Percentiles rank a stretch among this genome's conserved stretches.
Evolutionary conservation across 2,888 invertebrate species (phyloP).

Genomic region (Tribolium freemani): DNA sequence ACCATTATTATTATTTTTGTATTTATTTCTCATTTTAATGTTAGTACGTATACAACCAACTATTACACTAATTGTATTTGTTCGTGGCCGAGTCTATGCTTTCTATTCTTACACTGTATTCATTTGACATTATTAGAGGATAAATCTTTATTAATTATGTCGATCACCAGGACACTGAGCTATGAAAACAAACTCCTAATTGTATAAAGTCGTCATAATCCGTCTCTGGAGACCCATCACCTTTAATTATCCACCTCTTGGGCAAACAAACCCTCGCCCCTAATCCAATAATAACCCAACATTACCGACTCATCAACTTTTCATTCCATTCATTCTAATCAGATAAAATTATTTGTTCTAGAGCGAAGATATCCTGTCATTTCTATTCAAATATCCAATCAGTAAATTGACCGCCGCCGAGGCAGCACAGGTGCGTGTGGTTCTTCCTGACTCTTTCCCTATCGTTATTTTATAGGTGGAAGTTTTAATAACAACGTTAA

Average conservation of each 20-base stretch:
- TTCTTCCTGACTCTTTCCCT: neutral
- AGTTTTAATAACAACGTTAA: constrained; percentile 52
- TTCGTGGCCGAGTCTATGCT: no score
- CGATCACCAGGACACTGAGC: neutral
- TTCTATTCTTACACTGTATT: no score
- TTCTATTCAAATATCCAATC: constrained; percentile 58
- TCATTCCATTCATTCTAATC: constrained; percentile 27
- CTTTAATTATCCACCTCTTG: constrained; percentile 1
- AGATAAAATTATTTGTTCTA: constrained; percentile 51
- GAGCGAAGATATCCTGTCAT: constrained; percentile 58
- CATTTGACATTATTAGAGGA: neutral
- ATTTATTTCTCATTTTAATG: no score
- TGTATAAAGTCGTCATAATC: neutral
- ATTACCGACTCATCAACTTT: constrained; percentile 30
- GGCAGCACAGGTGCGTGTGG: constrained; percentile 53
- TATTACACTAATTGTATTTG: no score
- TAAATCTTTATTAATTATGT: neutral
- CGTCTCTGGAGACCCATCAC: constrained; percentile 2
- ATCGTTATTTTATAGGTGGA: constrained; percentile 44
- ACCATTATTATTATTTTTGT: no score
- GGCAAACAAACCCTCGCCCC: neutral
- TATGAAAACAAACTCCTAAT: neutral
- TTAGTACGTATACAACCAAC: no score
- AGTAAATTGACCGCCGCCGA: constrained; percentile 55
- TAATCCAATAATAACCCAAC: constrained; percentile 1